Conservation (phyloP, 2,797 vertebrate genomes). For the Botia almorhae region DNA sequence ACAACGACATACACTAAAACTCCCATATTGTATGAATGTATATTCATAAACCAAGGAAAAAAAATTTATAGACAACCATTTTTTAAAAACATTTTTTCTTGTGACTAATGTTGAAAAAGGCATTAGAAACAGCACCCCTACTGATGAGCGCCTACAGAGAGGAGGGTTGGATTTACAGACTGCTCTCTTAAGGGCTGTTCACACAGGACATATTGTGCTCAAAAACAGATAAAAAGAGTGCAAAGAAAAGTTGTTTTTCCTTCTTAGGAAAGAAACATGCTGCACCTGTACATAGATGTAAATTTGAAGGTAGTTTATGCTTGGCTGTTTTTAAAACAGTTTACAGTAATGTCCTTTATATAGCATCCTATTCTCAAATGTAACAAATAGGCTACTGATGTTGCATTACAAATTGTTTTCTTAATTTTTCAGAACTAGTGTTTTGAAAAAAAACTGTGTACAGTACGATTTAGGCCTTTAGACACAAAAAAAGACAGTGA, state of each 20-base stretch:
- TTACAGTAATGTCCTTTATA: no score
- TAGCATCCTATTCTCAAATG: no score
- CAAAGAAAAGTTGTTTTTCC: no score
- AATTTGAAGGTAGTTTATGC: no score
- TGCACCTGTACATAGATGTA: no score
- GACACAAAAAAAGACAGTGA: no score
- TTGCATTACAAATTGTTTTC: no score
- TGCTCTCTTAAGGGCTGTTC: slow-evolving; percentile 21
- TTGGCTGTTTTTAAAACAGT: no score
- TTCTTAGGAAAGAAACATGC: background rate
- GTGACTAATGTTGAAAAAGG: slow-evolving; percentile 6
- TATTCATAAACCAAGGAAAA: background rate
- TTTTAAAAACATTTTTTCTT: background rate
- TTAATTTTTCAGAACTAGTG: no score
- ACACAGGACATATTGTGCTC: slow-evolving; percentile 2
- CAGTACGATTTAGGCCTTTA: no score
- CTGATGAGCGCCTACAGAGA: background rate
- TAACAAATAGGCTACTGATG: no score
- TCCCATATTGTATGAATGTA: slow-evolving; percentile 10
- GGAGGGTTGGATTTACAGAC: slow-evolving; percentile 29
- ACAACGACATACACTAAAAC: background rate
- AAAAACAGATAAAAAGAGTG: background rate
- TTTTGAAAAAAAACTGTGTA: no score
- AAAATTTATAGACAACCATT: slow-evolving; percentile 10
- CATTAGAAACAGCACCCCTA: slow-evolving; percentile 5